phyloP scores from a whole-genome alignment of 2,113 vertebrate species.

The Diphyllodes magnificus region DNA sequence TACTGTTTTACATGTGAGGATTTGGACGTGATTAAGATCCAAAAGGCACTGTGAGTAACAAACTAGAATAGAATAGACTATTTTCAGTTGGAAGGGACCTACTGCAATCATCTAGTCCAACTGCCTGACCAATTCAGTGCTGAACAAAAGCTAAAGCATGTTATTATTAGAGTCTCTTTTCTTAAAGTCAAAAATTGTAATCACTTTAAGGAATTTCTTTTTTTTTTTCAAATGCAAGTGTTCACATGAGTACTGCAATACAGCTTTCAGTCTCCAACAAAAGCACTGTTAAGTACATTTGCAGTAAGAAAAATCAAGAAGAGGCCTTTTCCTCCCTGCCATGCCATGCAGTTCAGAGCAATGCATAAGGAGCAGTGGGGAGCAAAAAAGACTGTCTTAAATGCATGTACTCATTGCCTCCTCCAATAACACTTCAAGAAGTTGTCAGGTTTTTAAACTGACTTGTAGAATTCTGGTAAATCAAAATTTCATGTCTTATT shows the following conservation, averaged over 20 bases:
- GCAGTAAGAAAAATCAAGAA: not conserved
- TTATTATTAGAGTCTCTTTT: not conserved
- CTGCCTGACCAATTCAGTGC: not conserved
- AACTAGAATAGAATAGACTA: not conserved
- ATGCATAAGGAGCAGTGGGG: not conserved
- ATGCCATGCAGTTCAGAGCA: not conserved
- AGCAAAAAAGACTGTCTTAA: not conserved
- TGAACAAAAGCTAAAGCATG: not conserved
- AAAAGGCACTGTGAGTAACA: not conserved
- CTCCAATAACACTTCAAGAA: not conserved
- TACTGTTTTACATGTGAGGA: not conserved
- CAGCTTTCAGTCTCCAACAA: not conserved
- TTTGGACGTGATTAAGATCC: not conserved
- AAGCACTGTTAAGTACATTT: not conserved
- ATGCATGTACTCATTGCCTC: not conserved
- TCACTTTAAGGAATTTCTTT: not conserved
- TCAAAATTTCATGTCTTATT: not conserved
- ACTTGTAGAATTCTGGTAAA: not conserved
- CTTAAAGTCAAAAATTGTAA: not conserved
- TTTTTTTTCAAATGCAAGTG: not conserved
- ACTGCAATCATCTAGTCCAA: not conserved
- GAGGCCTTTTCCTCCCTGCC: not conserved
- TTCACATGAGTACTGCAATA: not conserved
- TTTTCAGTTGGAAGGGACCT: not conserved
- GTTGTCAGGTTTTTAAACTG: not conserved